These are phyloP conservation scores for Lordiphosa andalusiaca DNA, from an alignment of 2,888 invertebrate species.

Conservation along the genomic window DNA sequence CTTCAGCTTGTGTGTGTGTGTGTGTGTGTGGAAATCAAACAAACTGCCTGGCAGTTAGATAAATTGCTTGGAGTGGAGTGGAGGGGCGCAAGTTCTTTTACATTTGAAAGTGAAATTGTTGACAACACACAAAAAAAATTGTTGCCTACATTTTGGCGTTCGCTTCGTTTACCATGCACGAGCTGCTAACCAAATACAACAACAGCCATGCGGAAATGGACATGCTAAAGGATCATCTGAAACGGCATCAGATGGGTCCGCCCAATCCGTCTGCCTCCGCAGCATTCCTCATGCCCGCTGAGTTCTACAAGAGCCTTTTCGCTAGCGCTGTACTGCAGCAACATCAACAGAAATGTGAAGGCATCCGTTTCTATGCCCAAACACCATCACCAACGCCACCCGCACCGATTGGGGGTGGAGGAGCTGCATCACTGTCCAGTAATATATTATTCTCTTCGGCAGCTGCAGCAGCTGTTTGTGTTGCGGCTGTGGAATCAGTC, in stretches of 20 bases:
- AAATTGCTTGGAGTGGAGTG: conserved; percentile 34
- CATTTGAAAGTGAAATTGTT: conserved; percentile 59
- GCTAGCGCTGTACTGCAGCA: conserved; percentile 85
- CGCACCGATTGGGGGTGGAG: not conserved
- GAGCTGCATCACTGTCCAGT: conserved; percentile 76
- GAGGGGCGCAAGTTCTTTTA: conserved; percentile 9
- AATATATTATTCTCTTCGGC: conserved; percentile 82
- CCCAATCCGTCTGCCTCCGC: conserved; percentile 30
- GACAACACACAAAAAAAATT: conserved; percentile 22
- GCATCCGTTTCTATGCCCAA: conserved; percentile 34
- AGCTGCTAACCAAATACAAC: conserved; percentile 33
- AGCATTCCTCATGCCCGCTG: conserved; percentile 86
- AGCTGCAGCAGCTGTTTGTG: conserved; percentile 65
- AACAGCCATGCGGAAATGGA: conserved; percentile 29
- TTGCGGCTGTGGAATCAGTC: conserved; percentile 56
- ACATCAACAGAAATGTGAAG: conserved; percentile 68
- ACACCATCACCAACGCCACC: conserved; percentile 47
- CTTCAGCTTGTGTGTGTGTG: conserved; percentile 11
- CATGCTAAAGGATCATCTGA: conserved; percentile 60
- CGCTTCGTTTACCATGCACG: conserved; percentile 38
- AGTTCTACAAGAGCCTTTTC: conserved; percentile 89
- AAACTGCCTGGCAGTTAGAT: conserved; percentile 45
- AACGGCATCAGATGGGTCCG: conserved; percentile 46
- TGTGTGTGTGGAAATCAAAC: conserved; percentile 47
- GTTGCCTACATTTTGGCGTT: conserved; percentile 52